phyloP scores from a whole-genome alignment of 2,113 vertebrate species.

The Lagopus muta region DNA sequence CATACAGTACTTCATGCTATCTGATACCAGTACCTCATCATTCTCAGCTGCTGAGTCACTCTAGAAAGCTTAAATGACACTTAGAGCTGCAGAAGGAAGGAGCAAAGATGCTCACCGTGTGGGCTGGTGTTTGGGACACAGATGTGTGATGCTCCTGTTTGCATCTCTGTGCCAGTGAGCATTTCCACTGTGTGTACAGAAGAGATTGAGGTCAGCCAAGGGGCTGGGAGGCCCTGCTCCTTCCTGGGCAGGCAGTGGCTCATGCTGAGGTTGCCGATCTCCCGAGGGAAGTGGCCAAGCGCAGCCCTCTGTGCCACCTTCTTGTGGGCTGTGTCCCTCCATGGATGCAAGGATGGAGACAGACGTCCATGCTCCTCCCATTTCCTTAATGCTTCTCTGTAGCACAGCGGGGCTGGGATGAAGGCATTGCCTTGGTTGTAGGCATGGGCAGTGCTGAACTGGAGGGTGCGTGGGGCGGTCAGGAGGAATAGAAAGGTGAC shows the following conservation, averaged over 20 bases:
- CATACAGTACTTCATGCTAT: not conserved
- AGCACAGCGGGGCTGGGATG: not conserved
- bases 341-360: not conserved
- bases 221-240: not conserved
- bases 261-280: not conserved
- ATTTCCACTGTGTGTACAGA: not conserved
- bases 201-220: not conserved
- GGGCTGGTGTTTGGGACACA: not conserved
- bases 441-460: not conserved
- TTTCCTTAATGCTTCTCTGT: not conserved
- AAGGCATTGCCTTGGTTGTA: not conserved
- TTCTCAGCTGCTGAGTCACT: not conserved
- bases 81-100: not conserved
- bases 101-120: not conserved
- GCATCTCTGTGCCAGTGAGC: not conserved
- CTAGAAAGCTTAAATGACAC: not conserved
- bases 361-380: not conserved
- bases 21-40: not conserved
- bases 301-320: not conserved
- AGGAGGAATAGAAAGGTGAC: not conserved
- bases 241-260: not conserved
- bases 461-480: not conserved
- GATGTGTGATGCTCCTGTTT: not conserved
- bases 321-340: fast-evolving
- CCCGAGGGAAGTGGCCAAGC: fast-evolving